These are phyloP conservation scores for Standfussiana lucernea DNA, from an alignment of 2,888 invertebrate genomes.

Conservation along the genomic window DNA sequence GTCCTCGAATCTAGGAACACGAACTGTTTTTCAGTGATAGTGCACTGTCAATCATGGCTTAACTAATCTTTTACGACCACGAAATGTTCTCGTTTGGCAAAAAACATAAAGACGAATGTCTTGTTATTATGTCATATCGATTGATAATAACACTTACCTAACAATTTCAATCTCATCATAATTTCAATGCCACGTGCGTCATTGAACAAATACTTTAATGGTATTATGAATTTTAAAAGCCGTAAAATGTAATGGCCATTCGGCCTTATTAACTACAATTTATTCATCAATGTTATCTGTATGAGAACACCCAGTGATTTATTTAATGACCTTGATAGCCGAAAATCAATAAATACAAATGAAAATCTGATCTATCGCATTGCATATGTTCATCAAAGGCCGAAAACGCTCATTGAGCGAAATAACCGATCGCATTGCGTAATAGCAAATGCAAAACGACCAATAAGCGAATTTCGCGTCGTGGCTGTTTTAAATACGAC, in stretches of 20 bases:
- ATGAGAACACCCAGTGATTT: background rate
- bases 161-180: conserved; percentile 9
- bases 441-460: too few species aligned
- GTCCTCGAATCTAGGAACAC: background rate
- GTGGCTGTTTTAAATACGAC: too few species aligned
- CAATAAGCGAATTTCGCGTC: too few species aligned
- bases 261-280: background rate
- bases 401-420: too few species aligned
- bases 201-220: background rate
- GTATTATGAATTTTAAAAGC: background rate
- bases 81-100: background rate
- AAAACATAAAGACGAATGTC: background rate
- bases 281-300: conserved; percentile 5
- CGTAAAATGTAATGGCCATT: background rate
- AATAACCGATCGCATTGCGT: too few species aligned
- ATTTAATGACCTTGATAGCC: background rate
- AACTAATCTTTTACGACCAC: background rate
- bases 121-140: conserved; percentile 26
- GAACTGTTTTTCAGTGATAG: background rate
- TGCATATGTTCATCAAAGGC: too few species aligned
- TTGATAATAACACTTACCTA: conserved; percentile 7
- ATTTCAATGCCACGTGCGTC: conserved; percentile 35
- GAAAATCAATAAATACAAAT: background rate
- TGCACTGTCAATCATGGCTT: background rate
- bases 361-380: background rate